Conservation (phyloP, 2,888 invertebrate genomes). For the Apotomis turbidana region DNA sequence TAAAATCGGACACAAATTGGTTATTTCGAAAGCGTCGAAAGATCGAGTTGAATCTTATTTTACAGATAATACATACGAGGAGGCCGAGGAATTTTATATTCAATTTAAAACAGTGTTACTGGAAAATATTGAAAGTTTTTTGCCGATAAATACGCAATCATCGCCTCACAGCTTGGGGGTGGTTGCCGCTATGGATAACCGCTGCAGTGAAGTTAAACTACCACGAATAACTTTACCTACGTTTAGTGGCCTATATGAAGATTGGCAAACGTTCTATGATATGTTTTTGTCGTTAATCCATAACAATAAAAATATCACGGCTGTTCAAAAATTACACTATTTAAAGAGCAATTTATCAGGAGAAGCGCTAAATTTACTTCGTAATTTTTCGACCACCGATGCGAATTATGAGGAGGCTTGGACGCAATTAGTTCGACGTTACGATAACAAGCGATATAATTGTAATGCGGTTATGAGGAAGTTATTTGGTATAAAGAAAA, state of each 20-base stretch:
- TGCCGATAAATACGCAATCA: neutral
- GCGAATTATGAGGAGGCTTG: constrained; percentile 46
- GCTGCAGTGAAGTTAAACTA: constrained; percentile 34
- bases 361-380: constrained; percentile 43
- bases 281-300: constrained; percentile 45
- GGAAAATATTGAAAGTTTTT: neutral
- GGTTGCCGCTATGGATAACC: neutral
- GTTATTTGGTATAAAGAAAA: constrained; percentile 38
- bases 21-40: neutral
- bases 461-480: constrained; percentile 43
- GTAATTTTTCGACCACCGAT: constrained; percentile 43
- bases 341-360: constrained; percentile 45
- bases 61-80: neutral
- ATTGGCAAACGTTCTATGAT: constrained; percentile 46
- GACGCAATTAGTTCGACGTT: constrained; percentile 43
- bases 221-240: constrained; percentile 43
- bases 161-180: neutral
- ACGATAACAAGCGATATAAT: constrained; percentile 46
- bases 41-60: neutral
- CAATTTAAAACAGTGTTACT: constrained; percentile 7
- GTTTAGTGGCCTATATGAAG: constrained; percentile 44
- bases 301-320: constrained; percentile 36
- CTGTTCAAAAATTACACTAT: constrained; percentile 47
- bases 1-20: neutral
- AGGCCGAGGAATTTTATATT: constrained; percentile 5